phyloP scores from a whole-genome alignment of 2,113 vertebrate genomes.

The Odobenus rosmarus region DNA sequence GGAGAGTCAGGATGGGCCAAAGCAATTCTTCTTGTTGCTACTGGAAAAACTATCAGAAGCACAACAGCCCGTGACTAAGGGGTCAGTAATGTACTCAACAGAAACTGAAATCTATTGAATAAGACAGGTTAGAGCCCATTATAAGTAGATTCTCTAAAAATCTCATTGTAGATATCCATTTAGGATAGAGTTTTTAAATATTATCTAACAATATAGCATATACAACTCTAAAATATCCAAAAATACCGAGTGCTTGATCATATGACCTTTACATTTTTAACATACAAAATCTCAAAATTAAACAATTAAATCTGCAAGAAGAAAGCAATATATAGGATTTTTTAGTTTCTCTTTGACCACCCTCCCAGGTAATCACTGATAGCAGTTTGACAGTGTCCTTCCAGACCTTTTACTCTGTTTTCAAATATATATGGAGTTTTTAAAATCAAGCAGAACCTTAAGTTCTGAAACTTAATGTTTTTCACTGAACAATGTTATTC shows the following conservation, averaged over 20 bases:
- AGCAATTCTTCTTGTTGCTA: not conserved
- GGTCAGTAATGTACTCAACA: not conserved
- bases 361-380: not conserved
- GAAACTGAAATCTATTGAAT: not conserved
- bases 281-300: constrained; percentile 5
- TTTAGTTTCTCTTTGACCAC: not conserved
- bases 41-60: constrained; percentile 2
- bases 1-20: not conserved
- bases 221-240: constrained; percentile 46
- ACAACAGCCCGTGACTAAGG: not conserved
- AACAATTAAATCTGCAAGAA: constrained; percentile 28
- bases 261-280: constrained; percentile 1
- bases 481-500: not conserved
- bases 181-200: not conserved
- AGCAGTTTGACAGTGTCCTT: not conserved
- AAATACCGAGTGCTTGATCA: constrained; percentile 1
- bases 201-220: constrained; percentile 14
- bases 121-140: not conserved
- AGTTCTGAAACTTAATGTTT: not conserved
- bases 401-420: constrained; percentile 1
- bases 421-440: not conserved
- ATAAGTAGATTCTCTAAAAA: not conserved
- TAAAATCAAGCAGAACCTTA: not conserved
- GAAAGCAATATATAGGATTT: not conserved
- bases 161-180: not conserved